Base-by-base conservation (phyloP, 2,888 invertebrate species). In the Lithophane leautieri region DNA sequence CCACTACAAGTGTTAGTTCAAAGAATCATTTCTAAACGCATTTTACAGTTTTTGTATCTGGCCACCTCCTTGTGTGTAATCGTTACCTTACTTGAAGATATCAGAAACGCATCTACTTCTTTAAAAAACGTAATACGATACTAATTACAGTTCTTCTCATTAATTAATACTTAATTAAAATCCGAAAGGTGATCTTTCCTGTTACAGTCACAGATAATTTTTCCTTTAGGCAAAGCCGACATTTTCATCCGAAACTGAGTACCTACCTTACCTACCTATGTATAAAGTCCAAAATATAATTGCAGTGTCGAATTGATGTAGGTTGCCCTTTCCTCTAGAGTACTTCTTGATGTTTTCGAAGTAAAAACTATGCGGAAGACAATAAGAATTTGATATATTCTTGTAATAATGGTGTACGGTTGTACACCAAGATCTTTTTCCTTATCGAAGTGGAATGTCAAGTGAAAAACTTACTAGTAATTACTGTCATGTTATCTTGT, bases 271-370 rank as follows among this genome's bases (percentile, higher is more conserved):
- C 1, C 42, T 42, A 42, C 42, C 9, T 42, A 42, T 9, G 2
- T 28, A 34, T 71, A 58, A 50, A 75, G 34, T 50, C 0, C 14
- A 34, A 68, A 50, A 19, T 68, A 11, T 69, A 76, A 81, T 69
- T 77, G 22, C n/a, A 65, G 2, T 56, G 34, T 66, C 47, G 25
- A 22, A 62, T 50, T 60, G 66, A 56, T 56, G 69, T 60, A 16
- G 52, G 8, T 22, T 81, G 81, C 58, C 71, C 73, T 83, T 84
- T 84, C 22, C 67, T 73, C n/a, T 12, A 56, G 40, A 9, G 14
- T 4, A 28, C 2, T 2, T 60, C 16, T 22, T 19, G 25, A 34
- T 40, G n/a, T 50, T 25, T 60, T n/a, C 47, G 9, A 16, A 40
- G 22, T 70, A 50, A 50, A 65, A 69, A 66, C 9, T 60, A 67